These are phyloP conservation scores for Plusia festucae DNA, from an alignment of 2,888 invertebrate species.

Conservation along the genomic window DNA sequence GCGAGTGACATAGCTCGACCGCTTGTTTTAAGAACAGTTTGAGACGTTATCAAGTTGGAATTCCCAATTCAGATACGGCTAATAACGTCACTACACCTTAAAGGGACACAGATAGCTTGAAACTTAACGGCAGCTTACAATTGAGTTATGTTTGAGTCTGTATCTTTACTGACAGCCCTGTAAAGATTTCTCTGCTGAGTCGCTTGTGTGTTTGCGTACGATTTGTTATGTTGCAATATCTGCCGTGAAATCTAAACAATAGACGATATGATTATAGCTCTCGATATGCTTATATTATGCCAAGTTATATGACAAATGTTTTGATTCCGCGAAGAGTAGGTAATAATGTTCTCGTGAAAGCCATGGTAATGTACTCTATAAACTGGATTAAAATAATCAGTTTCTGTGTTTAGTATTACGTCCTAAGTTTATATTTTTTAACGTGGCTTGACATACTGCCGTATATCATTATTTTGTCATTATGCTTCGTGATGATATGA, in stretches of 20 bases:
- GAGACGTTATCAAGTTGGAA: too few species aligned
- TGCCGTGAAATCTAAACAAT: constrained; percentile 58
- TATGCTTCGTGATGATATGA: too few species aligned
- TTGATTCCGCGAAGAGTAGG: constrained; percentile 32
- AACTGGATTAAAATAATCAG: neutral
- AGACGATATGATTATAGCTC: constrained; percentile 47
- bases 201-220: constrained; percentile 49
- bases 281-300: constrained; percentile 33
- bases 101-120: neutral
- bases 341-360: constrained; percentile 32
- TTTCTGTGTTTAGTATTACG: neutral
- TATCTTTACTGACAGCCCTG: constrained; percentile 36
- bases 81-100: too few species aligned
- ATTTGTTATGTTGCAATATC: constrained; percentile 58
- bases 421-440: too few species aligned
- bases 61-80: too few species aligned
- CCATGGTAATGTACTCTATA: constrained; percentile 16
- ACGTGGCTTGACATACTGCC: too few species aligned
- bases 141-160: neutral
- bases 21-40: too few species aligned
- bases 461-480: too few species aligned
- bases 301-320: constrained; percentile 52
- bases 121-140: neutral
- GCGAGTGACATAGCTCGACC: too few species aligned
- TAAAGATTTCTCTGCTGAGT: constrained; percentile 31